These are phyloP conservation scores for Trogon surrucura DNA, from an alignment of 2,113 vertebrate species.

Conservation along the genomic window DNA sequence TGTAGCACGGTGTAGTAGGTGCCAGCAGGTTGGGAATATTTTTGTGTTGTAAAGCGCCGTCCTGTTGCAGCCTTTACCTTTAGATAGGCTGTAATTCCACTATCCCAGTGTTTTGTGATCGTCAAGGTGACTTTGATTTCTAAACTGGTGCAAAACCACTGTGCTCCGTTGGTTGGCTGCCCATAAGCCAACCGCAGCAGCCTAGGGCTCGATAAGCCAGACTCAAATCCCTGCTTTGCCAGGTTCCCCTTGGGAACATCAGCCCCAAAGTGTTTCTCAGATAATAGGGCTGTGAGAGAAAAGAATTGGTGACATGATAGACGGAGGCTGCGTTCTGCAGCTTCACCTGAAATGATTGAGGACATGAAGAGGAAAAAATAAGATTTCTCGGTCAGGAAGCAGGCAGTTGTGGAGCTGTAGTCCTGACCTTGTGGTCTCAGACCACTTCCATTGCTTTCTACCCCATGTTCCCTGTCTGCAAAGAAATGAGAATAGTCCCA, in stretches of 20 bases:
- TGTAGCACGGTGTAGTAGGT: fast-evolving
- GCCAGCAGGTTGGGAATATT: not conserved
- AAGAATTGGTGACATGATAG: not conserved
- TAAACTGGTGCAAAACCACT: not conserved
- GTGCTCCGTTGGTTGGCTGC: not conserved
- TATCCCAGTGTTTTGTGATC: not conserved
- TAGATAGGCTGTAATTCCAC: not conserved
- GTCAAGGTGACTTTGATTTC: constrained; percentile 5
- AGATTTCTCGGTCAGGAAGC: not conserved
- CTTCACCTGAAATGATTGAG: not conserved
- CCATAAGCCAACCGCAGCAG: not conserved
- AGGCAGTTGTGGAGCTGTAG: not conserved
- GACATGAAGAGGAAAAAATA: not conserved
- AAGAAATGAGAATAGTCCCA: not conserved
- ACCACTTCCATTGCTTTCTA: not conserved
- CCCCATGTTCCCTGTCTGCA: not conserved
- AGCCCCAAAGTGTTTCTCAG: not conserved
- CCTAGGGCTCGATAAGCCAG: not conserved
- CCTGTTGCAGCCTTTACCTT: not conserved
- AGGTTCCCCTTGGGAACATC: not conserved
- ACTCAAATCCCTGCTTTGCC: not conserved
- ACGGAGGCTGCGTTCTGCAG: not conserved
- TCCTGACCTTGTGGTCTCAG: not conserved
- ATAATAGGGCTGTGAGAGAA: not conserved
- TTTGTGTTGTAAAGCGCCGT: not conserved